Base-by-base conservation (phyloP, 2,797 vertebrate genomes). In the Denticeps clupeoides region DNA sequence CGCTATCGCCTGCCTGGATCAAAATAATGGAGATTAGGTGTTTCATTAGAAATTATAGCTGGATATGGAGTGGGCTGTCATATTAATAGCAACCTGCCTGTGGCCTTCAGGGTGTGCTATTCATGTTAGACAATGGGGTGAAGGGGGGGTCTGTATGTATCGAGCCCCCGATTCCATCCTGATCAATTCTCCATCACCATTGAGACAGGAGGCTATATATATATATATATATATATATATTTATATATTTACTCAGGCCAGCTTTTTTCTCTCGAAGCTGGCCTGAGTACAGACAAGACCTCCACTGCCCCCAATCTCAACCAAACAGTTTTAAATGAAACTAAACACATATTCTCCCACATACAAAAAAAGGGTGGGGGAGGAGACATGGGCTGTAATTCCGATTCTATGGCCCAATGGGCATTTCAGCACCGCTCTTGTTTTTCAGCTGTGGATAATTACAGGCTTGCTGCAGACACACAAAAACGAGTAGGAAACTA, bases 11-110 rank as follows among this genome's bases (percentile, higher is more conserved):
- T 81, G 86, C 85, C 89, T 89, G 84, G 81, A 93, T 93, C 87
- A 92, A 90, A 92, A 93, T 90, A 91, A 90, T 87, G 83, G 80
- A 87, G 85, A 89, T 86, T 84, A 90, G 84, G 79, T 84, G 85
- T 89, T 87, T 89, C 87, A 90, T 88, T 90, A 89, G 85, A 88
- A 89, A 89, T 88, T 89, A 90, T 84, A 87, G 87, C 80, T 37
- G 85, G 83, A 85, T 86, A 89, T 84, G 86, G 83, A 85, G 81
- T 80, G 78, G 81, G 84, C 84, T 89, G 85, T 91, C 82, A 89
- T 87, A 89, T 87, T 90, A 90, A 91, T 89, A 90, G 87, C 78
- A 82, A 91, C 84, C 85, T 89, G 84, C 84, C 80, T 77, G 60
- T 78, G 56, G 82, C 77, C 84, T 78, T 83, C 80, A 84, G 74